A percentile compares a stretch with the other conserved stretches of the same genome.
Conservation (phyloP, 2,888 invertebrate species). For the Drosophila setosimentum region DNA sequence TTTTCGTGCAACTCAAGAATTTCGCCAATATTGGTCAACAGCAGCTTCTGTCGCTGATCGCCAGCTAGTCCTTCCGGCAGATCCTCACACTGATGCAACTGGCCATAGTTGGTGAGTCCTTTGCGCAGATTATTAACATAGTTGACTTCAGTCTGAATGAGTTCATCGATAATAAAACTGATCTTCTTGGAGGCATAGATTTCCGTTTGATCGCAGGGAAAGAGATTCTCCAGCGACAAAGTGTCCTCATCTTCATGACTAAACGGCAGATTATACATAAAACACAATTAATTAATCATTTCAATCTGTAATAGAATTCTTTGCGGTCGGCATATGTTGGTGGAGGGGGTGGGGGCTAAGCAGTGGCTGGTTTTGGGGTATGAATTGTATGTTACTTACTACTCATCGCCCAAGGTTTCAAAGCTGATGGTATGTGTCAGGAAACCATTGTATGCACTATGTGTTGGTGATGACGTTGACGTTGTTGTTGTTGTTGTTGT, state of each 20-base stretch:
- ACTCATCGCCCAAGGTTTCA: constrained; percentile 80
- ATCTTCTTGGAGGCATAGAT: constrained; percentile 84
- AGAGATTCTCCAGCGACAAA: constrained; percentile 82
- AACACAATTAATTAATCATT: neutral
- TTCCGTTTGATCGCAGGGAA: constrained; percentile 84
- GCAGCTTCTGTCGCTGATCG: constrained; percentile 81
- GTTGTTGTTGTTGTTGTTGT: constrained; percentile 42
- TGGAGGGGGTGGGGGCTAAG: neutral
- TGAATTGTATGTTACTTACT: constrained; percentile 71
- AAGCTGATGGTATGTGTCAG: constrained; percentile 75
- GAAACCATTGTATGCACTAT: constrained; percentile 66
- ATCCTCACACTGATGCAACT: constrained; percentile 67
- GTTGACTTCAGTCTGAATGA: constrained; percentile 84
- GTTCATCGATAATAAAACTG: constrained; percentile 84
- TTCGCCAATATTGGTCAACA: constrained; percentile 96
- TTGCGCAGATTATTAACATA: constrained; percentile 83
- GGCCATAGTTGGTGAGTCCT: constrained; percentile 82
- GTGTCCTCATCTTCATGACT: constrained; percentile 84
- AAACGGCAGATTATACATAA: neutral
- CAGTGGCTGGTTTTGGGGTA: neutral
- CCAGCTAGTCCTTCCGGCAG: constrained; percentile 80
- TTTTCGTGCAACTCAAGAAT: constrained; percentile 93
- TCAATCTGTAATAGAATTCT: neutral
- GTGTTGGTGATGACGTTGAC: constrained; percentile 62
- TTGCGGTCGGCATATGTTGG: neutral